These are phyloP conservation scores for Onychostruthus taczanowskii DNA, from an alignment of 2,113 vertebrate species.

Conservation along the genomic window DNA sequence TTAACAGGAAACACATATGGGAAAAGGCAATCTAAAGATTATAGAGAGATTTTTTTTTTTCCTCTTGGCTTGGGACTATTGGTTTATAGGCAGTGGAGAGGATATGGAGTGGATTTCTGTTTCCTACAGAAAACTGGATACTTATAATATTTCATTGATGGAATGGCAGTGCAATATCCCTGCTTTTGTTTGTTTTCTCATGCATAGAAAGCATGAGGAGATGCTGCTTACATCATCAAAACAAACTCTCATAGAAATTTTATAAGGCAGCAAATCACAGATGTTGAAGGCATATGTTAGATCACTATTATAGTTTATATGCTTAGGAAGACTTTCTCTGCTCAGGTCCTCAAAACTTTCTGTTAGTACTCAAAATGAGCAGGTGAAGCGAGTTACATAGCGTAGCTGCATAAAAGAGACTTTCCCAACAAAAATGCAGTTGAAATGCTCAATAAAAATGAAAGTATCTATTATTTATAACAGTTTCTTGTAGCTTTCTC, in stretches of 20 bases:
- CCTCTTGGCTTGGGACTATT: neutral
- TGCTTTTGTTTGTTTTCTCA: slow-evolving; percentile 10
- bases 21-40: neutral
- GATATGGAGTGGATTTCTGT: neutral
- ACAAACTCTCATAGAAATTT: slow-evolving; percentile 43
- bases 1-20: neutral
- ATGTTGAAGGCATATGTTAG: slow-evolving; percentile 33
- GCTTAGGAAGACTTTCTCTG: neutral
- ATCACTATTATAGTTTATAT: neutral
- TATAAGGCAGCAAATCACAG: slow-evolving; percentile 31
- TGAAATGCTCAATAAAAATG: neutral
- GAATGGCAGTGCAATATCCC: neutral
- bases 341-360: neutral
- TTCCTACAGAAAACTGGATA: slow-evolving; percentile 35
- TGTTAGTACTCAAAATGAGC: neutral
- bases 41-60: neutral
- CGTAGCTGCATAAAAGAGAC: neutral
- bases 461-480: neutral
- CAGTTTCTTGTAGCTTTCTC: neutral
- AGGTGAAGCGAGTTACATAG: neutral
- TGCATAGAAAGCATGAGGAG: neutral
- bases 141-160: neutral
- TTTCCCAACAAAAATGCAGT: neutral
- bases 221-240: slow-evolving; percentile 50
- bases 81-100: neutral